Percentiles rank a stretch among this genome's conserved stretches.
phyloP scores from a whole-genome alignment of 2,888 invertebrate genomes.

The Synanthedon tipuliformis region DNA sequence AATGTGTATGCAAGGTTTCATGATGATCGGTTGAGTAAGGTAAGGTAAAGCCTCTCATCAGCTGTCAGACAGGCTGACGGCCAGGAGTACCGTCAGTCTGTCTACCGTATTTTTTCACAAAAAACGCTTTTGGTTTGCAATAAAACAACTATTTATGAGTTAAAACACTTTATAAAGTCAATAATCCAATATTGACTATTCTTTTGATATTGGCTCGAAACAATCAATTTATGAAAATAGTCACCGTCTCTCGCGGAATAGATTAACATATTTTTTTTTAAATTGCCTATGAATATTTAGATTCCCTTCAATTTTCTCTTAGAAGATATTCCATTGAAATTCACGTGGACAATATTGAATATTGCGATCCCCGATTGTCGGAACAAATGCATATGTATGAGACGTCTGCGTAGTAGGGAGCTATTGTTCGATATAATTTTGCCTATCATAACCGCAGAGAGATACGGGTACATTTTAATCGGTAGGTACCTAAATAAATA shows the following conservation, averaged over 20 bases:
- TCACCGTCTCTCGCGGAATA: conserved; percentile 41
- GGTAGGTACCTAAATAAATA: too few relatives aligned
- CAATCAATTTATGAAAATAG: conserved; percentile 62
- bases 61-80: too few relatives aligned
- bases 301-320: conserved; percentile 54
- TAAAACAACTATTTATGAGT: background rate
- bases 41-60: too few relatives aligned
- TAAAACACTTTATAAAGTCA: conserved; percentile 15
- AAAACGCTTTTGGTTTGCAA: too few relatives aligned
- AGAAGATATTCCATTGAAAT: conserved; percentile 52
- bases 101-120: too few relatives aligned
- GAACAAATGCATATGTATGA: conserved; percentile 40
- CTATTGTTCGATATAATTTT: background rate
- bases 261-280: conserved; percentile 58
- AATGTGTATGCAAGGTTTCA: too few relatives aligned
- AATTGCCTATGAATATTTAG: conserved; percentile 59
- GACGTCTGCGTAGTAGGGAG: conserved; percentile 1
- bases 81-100: too few relatives aligned
- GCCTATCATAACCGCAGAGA: too few relatives aligned
- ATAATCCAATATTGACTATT: conserved; percentile 40
- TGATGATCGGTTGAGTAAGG: too few relatives aligned
- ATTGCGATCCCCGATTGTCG: conserved; percentile 35
- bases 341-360: conserved; percentile 53
- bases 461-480: too few relatives aligned
- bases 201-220: conserved; percentile 48